A percentile compares a stretch with the other conserved stretches of the same genome.
Evolutionary conservation across 2,888 invertebrate genomes (phyloP).

Genomic region (Cylindroiulus punctatus): DNA sequence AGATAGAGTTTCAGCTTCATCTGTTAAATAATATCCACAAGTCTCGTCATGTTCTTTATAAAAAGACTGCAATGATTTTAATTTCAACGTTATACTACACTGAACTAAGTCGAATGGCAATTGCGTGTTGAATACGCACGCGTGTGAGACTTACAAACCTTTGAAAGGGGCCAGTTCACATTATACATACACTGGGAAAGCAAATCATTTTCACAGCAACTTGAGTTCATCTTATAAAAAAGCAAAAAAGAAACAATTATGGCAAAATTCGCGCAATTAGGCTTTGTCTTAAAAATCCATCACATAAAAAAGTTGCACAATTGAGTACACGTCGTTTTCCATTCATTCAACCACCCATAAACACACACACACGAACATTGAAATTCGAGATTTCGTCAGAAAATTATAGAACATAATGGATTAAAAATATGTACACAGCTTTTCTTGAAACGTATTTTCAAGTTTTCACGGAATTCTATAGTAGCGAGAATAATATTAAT

Average conservation of each 20-base stretch:
- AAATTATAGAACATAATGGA: neutral
- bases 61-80: conserved; percentile 10
- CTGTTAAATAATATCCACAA: neutral
- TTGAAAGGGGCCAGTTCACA: conserved; percentile 9
- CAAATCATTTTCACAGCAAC: conserved; percentile 7
- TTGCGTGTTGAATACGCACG: neutral
- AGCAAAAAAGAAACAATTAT: conserved; percentile 15
- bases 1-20: too few species aligned
- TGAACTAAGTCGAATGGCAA: conserved; percentile 18
- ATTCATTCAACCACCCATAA: neutral
- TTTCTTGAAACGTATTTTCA: neutral
- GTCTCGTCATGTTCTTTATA: neutral
- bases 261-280: conserved; percentile 4
- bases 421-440: conserved; percentile 6
- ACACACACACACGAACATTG: neutral
- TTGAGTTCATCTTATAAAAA: conserved; percentile 18
- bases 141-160: conserved; percentile 5
- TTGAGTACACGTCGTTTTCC: neutral
- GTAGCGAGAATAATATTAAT: neutral
- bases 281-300: neutral
- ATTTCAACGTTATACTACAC: conserved; percentile 2
- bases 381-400: neutral
- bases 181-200: conserved; percentile 14
- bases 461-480: conserved; percentile 4
- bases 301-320: conserved; percentile 10